Base-by-base conservation (phyloP, 2,113 vertebrate species). In the Vicugna pacos region DNA sequence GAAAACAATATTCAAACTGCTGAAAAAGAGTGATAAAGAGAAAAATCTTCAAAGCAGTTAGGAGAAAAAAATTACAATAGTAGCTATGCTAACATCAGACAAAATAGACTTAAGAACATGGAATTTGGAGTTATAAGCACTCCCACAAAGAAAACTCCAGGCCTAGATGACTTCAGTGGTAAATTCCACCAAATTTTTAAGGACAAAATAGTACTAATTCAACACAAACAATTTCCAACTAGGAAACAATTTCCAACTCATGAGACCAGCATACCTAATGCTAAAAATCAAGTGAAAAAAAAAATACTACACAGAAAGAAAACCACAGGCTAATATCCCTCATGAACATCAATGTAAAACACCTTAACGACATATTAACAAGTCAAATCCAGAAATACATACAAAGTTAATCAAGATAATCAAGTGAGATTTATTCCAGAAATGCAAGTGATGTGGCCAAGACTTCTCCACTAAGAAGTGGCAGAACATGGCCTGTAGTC, bases 261-360 rank as follows among this genome's bases (percentile, higher is more conserved):
- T 42, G 42, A 60, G 35, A 14, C 50, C 89, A 46, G 20, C 19
- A 2, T 56, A 20, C 20, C 89, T 28, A 52, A 70, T 10, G 32
- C 50, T 80, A 70, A 80, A 80, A 79, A 80, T 28, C 35, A 91
- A 42, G 52, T 46, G 70, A 72, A 91, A 85, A 72, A 72, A 91
- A 85, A 54, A 42, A 46, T 9, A 79, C 9, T 90, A n/a, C 17
- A 54, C 75, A 64, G 15, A 79, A 67, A 56, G 62, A 67, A 46
- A 72, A 84, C 46, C 56, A 42, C 24, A 86, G 65, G 16, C 50
- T n/a, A 70, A 42, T 56, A 75, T 65, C 30, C 69, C 54, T 88
- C 70, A 89, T 48, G 54, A 62, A 48, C 56, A 64, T 6, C 48
- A 20, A 73, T 42, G 42, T 35, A 64, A 76, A 64, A 89, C 10